Evolutionary conservation across 2,797 vertebrate species (phyloP), one percentile per base, ranked within the genome.

Genomic region (Hyperoplus immaculatus): DNA sequence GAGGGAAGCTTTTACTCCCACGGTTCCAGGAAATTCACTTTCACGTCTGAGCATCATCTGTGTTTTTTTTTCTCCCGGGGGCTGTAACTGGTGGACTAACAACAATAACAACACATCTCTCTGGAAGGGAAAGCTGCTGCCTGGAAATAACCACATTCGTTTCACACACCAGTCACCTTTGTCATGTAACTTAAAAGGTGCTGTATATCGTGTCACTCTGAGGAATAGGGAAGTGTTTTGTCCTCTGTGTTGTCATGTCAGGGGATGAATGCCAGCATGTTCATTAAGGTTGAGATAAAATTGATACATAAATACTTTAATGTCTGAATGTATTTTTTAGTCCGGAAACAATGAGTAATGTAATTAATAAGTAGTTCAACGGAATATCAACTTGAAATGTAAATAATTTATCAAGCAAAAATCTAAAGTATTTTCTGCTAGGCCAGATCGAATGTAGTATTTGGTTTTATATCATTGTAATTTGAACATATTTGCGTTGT

Each of bases 51-150:
- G 74, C 69, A 85, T 88, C 86, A 87, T 90, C 80, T 81, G 83
- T 81, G 74, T 68, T 89, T 90, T 45, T 87, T 87, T 45, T 87
- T 87, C 92, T 87, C 89, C 86, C 66, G 87, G 73, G 89, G 88
- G 86, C 69, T 81, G 47, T 79, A 81, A 84, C 83, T 81, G 83
- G 83, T 83, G 75, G 85, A 80, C 87, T 85, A 90, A 86, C 78
- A 88, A 88, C 80, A 90, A 90, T 79, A 91, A 89, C 79, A 89
- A 87, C 85, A 89, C 67, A 74, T 88, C 74, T 88, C 81, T 76
- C 84, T 83, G 69, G 80, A 81, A 82, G 53, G 53, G 60, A 83
- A 83, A 86, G 51, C 70, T n/a, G 14, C 76, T 67, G 73, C 69
- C 57, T 82, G 46, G 51, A 61, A 83, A 64, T 83, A 82, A 75